Evolutionary conservation across 2,888 invertebrate species (phyloP), one percentile per base, ranked within the genome.

Genomic region (Tiphia femorata): DNA sequence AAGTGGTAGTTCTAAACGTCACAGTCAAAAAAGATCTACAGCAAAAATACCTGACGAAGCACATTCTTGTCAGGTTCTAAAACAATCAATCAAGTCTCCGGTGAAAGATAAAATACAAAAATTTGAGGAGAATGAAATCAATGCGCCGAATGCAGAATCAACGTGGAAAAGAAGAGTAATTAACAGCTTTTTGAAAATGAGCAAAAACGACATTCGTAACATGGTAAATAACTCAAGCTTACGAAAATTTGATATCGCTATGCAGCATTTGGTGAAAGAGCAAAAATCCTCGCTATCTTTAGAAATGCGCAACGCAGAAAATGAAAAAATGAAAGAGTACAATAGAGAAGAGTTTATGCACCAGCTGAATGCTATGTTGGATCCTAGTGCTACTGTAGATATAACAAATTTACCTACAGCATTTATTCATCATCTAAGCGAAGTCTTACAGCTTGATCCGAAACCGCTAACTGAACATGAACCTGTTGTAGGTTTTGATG

Each of bases 341-440:
- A 76, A 81, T 25, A 70, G 74, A 12, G 81, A 80, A 37, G 81
- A 83, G 49, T 82, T 83, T 29, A 78, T 83, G 74, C 77, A 70
- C 25, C 82, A 83, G 29, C 59, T 83, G 8, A 88, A 87, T 57
- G 86, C 87, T 41, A 85, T 88, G 68, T 72, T 88, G 19, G 88
- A 88, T 70, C 87, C 88, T 0, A 86, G 87, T 64, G 88, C 88
- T 33, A 85, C 86, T 10, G 82, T 88, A 0, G 84, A 88, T 33
- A 80, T 88, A 7, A 86, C 86, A 60, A 88, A 88, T 70, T 84
- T 89, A 47, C 88, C 88, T 20, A 88, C 88, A 2, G 83, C 87
- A 52, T 87, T 89, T 3, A 86, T 89, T 77, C 87, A 87, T 46
- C 88, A 88, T 75, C 78, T 89, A 0, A 87, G 85, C 58, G 87